phyloP scores from a whole-genome alignment of 2,797 vertebrate genomes.

The Catamblyrhynchus diadema region DNA sequence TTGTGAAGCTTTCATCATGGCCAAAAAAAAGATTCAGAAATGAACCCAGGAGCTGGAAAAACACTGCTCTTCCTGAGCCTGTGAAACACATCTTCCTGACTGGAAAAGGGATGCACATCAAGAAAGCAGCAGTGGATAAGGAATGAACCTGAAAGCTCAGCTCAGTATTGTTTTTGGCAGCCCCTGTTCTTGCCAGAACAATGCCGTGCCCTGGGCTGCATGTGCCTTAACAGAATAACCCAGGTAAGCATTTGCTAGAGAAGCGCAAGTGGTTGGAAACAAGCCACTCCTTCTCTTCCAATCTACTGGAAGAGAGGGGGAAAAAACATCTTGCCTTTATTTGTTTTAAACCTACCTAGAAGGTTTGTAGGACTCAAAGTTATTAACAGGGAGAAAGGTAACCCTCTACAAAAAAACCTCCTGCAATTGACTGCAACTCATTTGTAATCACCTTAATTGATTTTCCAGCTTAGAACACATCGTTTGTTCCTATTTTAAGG shows the following conservation, averaged over 20 bases:
- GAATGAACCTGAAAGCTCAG: conserved; percentile 4
- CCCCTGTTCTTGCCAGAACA: background rate
- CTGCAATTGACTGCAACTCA: background rate
- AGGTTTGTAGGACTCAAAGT: background rate
- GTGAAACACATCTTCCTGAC: conserved; percentile 32
- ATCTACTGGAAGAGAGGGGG: background rate
- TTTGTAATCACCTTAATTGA: background rate
- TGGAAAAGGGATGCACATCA: conserved; percentile 1
- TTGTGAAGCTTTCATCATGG: background rate
- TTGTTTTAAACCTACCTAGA: background rate
- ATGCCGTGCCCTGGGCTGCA: conserved; percentile 25
- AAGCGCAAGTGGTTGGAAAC: background rate
- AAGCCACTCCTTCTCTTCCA: background rate
- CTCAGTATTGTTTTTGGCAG: conserved; percentile 23
- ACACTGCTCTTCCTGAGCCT: conserved; percentile 48
- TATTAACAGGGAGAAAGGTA: background rate
- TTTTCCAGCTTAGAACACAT: background rate
- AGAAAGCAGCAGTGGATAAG: conserved; percentile 1
- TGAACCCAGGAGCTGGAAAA: background rate
- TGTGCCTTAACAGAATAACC: background rate
- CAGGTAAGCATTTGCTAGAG: conserved; percentile 5
- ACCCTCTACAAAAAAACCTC: background rate
- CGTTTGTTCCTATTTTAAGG: background rate
- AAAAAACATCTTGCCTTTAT: background rate
- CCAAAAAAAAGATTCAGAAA: background rate